phyloP scores from a whole-genome alignment of 2,113 vertebrate genomes.

The Neodon shergylaensis region DNA sequence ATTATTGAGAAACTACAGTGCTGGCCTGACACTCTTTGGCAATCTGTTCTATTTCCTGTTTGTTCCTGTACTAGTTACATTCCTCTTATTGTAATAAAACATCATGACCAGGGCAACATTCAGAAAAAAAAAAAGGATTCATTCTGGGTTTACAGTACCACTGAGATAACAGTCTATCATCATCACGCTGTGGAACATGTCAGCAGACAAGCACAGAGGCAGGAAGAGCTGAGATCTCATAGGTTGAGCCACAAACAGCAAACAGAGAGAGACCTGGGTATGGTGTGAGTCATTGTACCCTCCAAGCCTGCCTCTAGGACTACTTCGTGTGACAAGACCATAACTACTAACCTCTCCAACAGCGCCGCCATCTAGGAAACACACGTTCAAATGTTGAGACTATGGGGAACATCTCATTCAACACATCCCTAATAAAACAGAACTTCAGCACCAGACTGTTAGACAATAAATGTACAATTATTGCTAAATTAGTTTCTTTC shows the following conservation, averaged over 20 bases:
- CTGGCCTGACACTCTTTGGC: constrained; percentile 26
- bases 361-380: neutral
- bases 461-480: constrained; percentile 62
- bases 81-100: neutral
- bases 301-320: neutral
- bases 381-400: neutral
- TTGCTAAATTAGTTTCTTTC: neutral
- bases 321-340: neutral
- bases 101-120: neutral
- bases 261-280: neutral
- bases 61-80: neutral
- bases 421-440: constrained; percentile 49
- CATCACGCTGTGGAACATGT: neutral
- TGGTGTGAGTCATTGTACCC: neutral
- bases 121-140: neutral
- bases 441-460: constrained; percentile 53
- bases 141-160: neutral
- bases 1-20: constrained; percentile 38
- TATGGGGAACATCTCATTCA: neutral
- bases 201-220: neutral
- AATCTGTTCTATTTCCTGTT: constrained; percentile 49
- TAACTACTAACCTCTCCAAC: neutral
- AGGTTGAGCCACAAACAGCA: neutral
- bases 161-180: neutral
- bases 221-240: neutral